phyloP scores from a whole-genome alignment of 1,140 invertebrate species.

The Pogonus chalceus region DNA sequence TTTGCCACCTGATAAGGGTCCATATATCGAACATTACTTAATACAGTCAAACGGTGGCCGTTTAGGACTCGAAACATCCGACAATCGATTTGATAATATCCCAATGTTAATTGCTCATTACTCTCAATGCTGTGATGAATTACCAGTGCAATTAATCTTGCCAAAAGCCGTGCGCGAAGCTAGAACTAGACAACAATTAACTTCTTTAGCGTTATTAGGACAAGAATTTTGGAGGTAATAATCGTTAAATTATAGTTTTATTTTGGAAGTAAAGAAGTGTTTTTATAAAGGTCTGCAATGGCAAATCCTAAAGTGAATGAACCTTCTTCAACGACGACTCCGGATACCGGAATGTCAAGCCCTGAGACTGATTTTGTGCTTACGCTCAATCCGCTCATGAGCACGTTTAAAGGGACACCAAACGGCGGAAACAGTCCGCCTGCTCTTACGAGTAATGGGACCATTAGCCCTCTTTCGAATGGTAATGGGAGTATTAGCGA shows the following conservation, averaged over 20 bases:
- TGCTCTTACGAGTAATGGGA: conserved; percentile 12
- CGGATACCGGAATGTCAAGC: conserved; percentile 28
- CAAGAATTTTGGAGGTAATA: conserved; percentile 73
- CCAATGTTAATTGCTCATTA: conserved; percentile 88
- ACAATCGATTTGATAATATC: conserved; percentile 85
- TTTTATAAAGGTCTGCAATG: conserved; percentile 34
- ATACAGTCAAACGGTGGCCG: conserved; percentile 74
- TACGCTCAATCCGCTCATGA: conserved; percentile 62
- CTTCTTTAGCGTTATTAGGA: conserved; percentile 79
- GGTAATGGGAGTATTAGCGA: no score
- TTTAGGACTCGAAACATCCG: conserved; percentile 83
- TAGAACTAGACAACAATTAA: conserved; percentile 78
- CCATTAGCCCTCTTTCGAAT: background rate
- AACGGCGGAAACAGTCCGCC: background rate
- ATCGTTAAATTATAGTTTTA: conserved; percentile 19
- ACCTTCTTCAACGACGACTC: background rate
- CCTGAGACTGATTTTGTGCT: conserved; percentile 62
- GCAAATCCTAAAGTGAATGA: conserved; percentile 47
- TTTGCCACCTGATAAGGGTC: conserved; percentile 71
- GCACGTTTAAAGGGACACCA: conserved; percentile 47
- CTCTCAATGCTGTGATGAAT: conserved; percentile 85
- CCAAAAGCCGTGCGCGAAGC: conserved; percentile 75
- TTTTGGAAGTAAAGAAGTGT: background rate
- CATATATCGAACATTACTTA: conserved; percentile 91
- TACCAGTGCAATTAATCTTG: conserved; percentile 81